These are phyloP conservation scores for Spea hammondii DNA, from an alignment of 2,797 vertebrate species.

Conservation along the genomic window DNA sequence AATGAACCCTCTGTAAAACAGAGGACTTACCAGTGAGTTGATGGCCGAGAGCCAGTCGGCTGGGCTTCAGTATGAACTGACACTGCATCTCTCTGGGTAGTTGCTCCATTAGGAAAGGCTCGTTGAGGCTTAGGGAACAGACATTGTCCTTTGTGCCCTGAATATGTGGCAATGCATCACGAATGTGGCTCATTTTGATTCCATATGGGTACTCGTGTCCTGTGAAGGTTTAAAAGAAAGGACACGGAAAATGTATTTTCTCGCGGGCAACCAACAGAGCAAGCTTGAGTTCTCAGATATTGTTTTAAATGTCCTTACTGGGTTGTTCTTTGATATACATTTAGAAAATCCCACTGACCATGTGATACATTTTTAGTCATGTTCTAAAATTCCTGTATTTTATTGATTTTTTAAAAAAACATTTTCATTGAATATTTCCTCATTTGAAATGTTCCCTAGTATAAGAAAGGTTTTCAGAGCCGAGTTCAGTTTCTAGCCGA, in stretches of 20 bases:
- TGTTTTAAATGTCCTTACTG: too few relatives aligned
- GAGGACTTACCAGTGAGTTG: slow-evolving; percentile 74
- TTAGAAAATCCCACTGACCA: too few relatives aligned
- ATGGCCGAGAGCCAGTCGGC: slow-evolving; percentile 68
- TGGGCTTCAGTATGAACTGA: slow-evolving; percentile 93
- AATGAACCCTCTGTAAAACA: slow-evolving; percentile 15
- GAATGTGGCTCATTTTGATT: slow-evolving; percentile 94
- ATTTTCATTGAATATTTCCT: too few relatives aligned
- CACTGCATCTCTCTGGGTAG: slow-evolving; percentile 87
- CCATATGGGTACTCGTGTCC: slow-evolving; percentile 93
- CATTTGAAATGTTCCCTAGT: too few relatives aligned
- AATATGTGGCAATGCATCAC: slow-evolving; percentile 68
- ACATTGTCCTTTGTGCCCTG: slow-evolving; percentile 66
- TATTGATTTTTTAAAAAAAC: too few relatives aligned
- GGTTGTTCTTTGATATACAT: too few relatives aligned
- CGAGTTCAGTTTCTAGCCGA: too few relatives aligned
- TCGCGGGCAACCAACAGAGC: too few relatives aligned
- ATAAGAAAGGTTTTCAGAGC: too few relatives aligned
- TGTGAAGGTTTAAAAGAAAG: slow-evolving; percentile 64
- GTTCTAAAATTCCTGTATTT: not conserved
- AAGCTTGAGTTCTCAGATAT: too few relatives aligned
- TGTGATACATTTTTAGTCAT: not conserved
- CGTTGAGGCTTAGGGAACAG: slow-evolving; percentile 72
- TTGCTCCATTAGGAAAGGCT: slow-evolving; percentile 81
- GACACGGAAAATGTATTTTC: not conserved